phyloP scores from a whole-genome alignment of 2,888 invertebrate species.

The Drosophila robusta region DNA sequence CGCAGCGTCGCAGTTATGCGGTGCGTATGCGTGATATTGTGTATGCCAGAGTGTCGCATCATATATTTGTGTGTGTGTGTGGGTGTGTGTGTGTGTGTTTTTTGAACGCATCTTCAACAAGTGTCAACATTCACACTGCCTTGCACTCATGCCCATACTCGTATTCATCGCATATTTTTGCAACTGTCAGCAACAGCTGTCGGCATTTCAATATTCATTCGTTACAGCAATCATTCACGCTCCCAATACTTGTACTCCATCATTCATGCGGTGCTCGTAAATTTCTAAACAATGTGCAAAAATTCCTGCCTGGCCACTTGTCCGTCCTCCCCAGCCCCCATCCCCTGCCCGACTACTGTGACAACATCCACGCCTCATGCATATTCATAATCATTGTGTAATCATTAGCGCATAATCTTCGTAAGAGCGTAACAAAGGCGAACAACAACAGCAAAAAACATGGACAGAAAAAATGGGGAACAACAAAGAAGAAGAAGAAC shows the following conservation, averaged over 20 bases:
- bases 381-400: conserved; percentile 83
- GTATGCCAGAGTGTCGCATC: not conserved
- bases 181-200: conserved; percentile 82
- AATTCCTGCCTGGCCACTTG: conserved; percentile 60
- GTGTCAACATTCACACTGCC: conserved; percentile 71
- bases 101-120: conserved; percentile 63
- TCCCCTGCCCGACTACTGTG: conserved; percentile 1
- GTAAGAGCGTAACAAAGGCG: conserved; percentile 69
- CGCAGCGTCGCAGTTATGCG: conserved; percentile 40
- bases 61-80: not conserved
- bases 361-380: conserved; percentile 62
- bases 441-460: conserved; percentile 21
- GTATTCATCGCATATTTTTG: conserved; percentile 39
- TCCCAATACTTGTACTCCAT: conserved; percentile 56
- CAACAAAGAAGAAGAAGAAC: conserved; percentile 44
- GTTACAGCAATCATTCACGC: conserved; percentile 79
- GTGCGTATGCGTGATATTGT: conserved; percentile 58
- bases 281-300: conserved; percentile 64
- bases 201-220: conserved; percentile 80
- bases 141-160: conserved; percentile 4
- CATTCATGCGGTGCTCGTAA: conserved; percentile 53
- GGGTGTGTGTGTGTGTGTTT: conserved; percentile 7
- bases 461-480: conserved; percentile 22
- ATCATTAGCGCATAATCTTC: conserved; percentile 82
- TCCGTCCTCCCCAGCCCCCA: conserved; percentile 16